Evolutionary conservation across 2,797 vertebrate species (phyloP).

Genomic region (Vireo griseus): DNA sequence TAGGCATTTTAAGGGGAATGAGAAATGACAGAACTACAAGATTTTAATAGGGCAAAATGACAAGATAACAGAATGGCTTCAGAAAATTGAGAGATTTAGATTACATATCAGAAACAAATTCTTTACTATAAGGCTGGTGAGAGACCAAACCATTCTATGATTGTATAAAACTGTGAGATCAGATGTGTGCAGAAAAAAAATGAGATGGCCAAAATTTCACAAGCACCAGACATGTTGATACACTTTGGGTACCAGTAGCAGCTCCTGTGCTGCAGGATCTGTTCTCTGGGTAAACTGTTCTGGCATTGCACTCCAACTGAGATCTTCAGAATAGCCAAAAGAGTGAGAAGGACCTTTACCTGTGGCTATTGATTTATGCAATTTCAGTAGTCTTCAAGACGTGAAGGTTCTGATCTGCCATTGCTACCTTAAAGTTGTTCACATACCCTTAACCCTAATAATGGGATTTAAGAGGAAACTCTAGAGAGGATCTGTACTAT

Average conservation of each 20-base stretch:
- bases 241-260: not conserved
- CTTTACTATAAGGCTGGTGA: not conserved
- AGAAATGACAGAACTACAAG: not conserved
- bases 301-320: not conserved
- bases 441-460: not conserved
- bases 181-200: not conserved
- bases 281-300: not conserved
- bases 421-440: not conserved
- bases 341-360: not conserved
- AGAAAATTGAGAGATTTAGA: not conserved
- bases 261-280: not conserved
- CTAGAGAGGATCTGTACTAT: not conserved
- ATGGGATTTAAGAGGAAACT: not conserved
- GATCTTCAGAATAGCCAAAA: not conserved
- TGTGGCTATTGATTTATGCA: not conserved
- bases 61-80: not conserved
- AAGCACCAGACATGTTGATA: rapidly evolving
- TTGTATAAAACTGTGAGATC: not conserved
- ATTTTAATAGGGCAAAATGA: not conserved
- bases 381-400: not conserved
- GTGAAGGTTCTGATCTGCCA: not conserved
- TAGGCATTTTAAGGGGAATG: not conserved
- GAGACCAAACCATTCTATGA: not conserved
- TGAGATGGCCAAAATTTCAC: not conserved
- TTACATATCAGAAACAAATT: not conserved